These are phyloP conservation scores for Capreolus pygargus DNA, from an alignment of 2,113 vertebrate species.

Conservation along the genomic window DNA sequence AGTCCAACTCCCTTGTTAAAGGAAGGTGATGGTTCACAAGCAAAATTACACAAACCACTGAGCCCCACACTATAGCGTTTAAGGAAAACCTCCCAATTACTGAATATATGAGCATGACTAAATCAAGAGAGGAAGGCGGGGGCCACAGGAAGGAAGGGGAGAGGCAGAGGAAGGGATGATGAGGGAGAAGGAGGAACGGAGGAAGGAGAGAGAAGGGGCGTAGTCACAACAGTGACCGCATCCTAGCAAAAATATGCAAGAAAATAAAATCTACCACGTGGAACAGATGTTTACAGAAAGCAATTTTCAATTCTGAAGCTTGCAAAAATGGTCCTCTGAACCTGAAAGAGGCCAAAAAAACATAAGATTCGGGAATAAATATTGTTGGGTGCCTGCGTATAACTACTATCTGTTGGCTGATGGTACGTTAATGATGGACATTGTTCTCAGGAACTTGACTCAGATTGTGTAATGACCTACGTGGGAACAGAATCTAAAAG, in stretches of 20 bases:
- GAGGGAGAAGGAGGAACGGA: not conserved
- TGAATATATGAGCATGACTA: not conserved
- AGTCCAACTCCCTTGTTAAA: not conserved
- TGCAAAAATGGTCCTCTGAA: not conserved
- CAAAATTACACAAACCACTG: not conserved
- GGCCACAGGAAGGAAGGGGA: conserved; percentile 2
- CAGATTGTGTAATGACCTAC: not conserved
- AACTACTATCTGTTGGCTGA: not conserved
- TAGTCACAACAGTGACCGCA: not conserved
- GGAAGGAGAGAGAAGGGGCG: not conserved
- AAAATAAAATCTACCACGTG: not conserved
- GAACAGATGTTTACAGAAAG: not conserved
- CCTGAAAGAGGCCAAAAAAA: not conserved
- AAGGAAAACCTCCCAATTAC: not conserved
- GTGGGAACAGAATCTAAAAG: not conserved
- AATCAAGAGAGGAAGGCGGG: not conserved
- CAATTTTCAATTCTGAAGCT: not conserved
- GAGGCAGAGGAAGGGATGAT: not conserved
- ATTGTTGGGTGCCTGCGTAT: not conserved
- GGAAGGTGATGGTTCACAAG: not conserved
- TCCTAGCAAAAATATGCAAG: not conserved
- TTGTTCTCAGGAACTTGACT: not conserved
- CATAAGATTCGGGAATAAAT: not conserved
- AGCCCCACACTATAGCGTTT: not conserved
- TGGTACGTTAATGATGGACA: rapidly evolving